Percentiles rank a stretch among this genome's conserved stretches.
Conservation (phyloP, 2,797 vertebrate species). For the Tamandua tetradactyla region DNA sequence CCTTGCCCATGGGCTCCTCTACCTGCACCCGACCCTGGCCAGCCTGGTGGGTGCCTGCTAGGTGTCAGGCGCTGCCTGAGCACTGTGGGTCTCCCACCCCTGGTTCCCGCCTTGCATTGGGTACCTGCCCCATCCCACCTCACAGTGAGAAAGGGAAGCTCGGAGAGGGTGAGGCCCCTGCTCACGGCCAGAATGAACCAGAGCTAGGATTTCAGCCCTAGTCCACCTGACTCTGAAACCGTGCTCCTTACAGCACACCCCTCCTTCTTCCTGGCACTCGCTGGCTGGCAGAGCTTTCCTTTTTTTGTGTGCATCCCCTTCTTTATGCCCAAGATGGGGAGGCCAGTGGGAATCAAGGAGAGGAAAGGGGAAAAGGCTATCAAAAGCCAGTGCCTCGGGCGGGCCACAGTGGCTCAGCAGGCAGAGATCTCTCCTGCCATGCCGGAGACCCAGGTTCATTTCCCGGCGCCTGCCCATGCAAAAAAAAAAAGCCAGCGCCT, state of each 20-base stretch:
- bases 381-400: neutral
- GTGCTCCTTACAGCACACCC: neutral
- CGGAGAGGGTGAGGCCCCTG: neutral
- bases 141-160: neutral
- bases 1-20: neutral
- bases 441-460: no score
- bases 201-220: neutral
- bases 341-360: no score
- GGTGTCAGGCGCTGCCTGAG: neutral
- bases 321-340: fast-evolving
- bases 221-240: neutral
- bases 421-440: no score
- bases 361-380: neutral
- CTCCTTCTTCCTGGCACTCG: fast-evolving
- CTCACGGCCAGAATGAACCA: neutral
- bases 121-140: neutral
- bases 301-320: neutral
- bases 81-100: neutral
- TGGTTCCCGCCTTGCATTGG: no score
- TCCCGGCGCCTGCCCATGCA: no score
- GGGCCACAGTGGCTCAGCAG: no score
- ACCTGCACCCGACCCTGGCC: neutral
- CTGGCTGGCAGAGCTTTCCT: neutral
- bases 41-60: no score
- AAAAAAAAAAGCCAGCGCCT: neutral